Conservation (phyloP, 1,140 invertebrate genomes). For the Myzus persicae region DNA sequence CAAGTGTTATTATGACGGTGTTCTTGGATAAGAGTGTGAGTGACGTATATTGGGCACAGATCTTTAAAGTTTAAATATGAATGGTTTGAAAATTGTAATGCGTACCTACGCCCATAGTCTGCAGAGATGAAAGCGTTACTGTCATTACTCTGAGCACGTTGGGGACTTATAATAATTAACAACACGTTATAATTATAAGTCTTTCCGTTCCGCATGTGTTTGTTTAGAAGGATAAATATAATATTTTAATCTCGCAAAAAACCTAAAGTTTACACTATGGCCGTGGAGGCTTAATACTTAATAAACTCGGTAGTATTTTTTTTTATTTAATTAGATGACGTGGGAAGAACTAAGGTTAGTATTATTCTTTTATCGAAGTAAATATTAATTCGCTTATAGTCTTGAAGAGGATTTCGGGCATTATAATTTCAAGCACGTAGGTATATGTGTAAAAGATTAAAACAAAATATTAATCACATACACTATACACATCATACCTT, state of each 20-base stretch:
- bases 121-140: background rate
- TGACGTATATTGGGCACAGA: background rate
- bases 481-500: background rate
- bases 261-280: background rate
- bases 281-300: background rate
- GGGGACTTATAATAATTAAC: background rate
- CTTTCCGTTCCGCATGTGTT: background rate
- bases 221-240: background rate
- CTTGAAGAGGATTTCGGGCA: background rate
- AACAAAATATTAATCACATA: constrained; percentile 10
- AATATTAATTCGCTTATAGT: background rate
- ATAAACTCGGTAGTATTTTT: background rate
- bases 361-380: background rate
- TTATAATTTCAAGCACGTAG: constrained; percentile 23
- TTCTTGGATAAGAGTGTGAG: background rate
- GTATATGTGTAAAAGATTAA: constrained; percentile 1
- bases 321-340: background rate
- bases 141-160: background rate
- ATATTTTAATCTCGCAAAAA: background rate
- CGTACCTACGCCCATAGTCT: background rate
- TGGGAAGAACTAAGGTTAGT: background rate
- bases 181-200: background rate
- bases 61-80: background rate
- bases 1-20: background rate
- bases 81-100: background rate